Percentiles rank a stretch among this genome's conserved stretches.
Evolutionary conservation across 30 jellyfish, hydroid and myxozoan species (phyloP).

Genomic region (Mastigias papua): DNA sequence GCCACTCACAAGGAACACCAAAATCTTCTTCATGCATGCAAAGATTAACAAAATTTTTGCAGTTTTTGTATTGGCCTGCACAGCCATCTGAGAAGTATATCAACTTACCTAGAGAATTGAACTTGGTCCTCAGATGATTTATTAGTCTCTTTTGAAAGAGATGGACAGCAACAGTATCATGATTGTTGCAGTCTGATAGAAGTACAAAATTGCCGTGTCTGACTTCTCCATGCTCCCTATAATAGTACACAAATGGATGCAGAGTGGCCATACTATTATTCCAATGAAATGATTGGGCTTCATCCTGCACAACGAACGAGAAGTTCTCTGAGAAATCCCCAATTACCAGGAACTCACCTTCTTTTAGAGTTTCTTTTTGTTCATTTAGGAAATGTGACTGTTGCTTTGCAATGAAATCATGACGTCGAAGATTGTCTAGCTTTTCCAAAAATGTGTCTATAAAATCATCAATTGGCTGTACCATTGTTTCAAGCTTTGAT

Average conservation of each 20-base stretch:
- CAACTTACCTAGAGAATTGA: background rate
- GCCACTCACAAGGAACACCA: constrained; percentile 33
- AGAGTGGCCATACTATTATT: constrained; percentile 39
- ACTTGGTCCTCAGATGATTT: background rate
- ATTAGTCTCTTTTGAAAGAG: constrained; percentile 9
- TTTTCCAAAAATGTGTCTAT: no score
- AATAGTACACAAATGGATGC: constrained; percentile 50
- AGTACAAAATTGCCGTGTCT: background rate
- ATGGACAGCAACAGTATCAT: constrained; percentile 37
- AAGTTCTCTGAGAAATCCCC: constrained; percentile 60
- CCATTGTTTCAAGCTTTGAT: constrained; percentile 39
- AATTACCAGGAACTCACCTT: constrained; percentile 28
- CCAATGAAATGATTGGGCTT: constrained; percentile 46
- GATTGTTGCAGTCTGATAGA: constrained; percentile 41
- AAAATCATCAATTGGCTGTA: no score
- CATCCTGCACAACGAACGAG: constrained; percentile 56
- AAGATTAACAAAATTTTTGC: constrained; percentile 31
- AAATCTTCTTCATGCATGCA: constrained; percentile 50
- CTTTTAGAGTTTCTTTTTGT: background rate
- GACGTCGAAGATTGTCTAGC: constrained; percentile 8
- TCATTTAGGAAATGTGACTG: constrained; percentile 22
- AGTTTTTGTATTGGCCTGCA: constrained; percentile 51
- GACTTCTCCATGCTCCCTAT: background rate
- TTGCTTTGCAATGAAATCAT: constrained; percentile 57
- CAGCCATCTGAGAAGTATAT: constrained; percentile 60